A percentile compares a stretch with the other conserved stretches of the same genome.
Conservation (phyloP, 2,113 vertebrate genomes). For the Poeciliopsis occidentalis region DNA sequence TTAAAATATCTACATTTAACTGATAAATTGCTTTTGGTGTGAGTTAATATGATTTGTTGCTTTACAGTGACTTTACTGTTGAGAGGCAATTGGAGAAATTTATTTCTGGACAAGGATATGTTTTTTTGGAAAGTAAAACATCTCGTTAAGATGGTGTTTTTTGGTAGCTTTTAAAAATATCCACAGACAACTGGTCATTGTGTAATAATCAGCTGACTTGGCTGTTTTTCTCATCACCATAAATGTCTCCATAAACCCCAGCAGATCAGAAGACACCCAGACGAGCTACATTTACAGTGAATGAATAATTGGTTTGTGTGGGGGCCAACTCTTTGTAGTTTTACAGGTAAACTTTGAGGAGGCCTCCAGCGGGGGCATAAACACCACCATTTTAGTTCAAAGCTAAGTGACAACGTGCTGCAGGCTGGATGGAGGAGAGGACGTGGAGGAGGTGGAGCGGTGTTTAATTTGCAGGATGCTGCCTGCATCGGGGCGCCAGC, state of each 20-base stretch:
- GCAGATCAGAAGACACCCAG: slow-evolving; percentile 50
- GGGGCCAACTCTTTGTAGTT: slow-evolving; percentile 80
- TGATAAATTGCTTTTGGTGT: not conserved
- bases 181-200: slow-evolving; percentile 6
- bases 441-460: not conserved
- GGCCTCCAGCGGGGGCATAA: slow-evolving; percentile 52
- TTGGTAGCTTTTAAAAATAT: slow-evolving; percentile 25
- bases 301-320: slow-evolving; percentile 60
- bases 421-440: slow-evolving; percentile 10
- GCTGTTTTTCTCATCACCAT: slow-evolving; percentile 48
- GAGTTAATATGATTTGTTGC: not conserved
- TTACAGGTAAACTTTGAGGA: slow-evolving; percentile 71
- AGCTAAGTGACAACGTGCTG: slow-evolving; percentile 28
- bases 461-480: slow-evolving; percentile 60
- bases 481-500: slow-evolving; percentile 48
- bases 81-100: not conserved
- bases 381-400: slow-evolving; percentile 53
- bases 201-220: slow-evolving; percentile 57
- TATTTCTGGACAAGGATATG: not conserved
- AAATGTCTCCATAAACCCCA: slow-evolving; percentile 66
- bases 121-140: slow-evolving; percentile 10
- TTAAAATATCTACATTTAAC: not conserved
- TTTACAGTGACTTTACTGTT: not conserved
- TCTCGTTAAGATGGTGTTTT: slow-evolving; percentile 9
- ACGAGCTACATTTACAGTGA: slow-evolving; percentile 56